These are phyloP conservation scores for Drosophila saltans DNA, from an alignment of 1,140 invertebrate species.

Conservation along the genomic window DNA sequence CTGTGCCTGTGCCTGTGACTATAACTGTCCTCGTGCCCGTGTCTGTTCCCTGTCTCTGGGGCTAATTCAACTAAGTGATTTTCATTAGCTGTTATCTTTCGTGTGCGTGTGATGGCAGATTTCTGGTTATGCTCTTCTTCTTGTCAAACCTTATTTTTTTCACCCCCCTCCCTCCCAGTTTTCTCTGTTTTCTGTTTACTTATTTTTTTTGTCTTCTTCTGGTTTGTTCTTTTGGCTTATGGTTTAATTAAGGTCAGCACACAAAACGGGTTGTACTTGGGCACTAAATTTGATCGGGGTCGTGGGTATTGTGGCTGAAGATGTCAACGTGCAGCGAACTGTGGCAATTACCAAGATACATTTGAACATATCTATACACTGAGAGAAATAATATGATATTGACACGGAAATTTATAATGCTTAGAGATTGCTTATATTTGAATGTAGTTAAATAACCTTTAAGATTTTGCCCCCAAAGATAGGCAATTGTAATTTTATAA, in stretches of 20 bases:
- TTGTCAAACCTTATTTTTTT: neutral
- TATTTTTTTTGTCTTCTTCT: slow-evolving; percentile 4
- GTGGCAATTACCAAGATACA: slow-evolving; percentile 46
- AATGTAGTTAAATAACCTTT: too few relatives aligned
- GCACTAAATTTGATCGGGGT: slow-evolving; percentile 26
- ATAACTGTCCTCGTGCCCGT: neutral
- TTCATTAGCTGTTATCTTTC: slow-evolving; percentile 60
- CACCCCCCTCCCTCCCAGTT: neutral
- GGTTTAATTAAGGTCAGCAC: slow-evolving; percentile 69
- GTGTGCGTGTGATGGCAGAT: slow-evolving; percentile 56
- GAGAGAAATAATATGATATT: neutral
- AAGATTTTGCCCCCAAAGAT: too few relatives aligned
- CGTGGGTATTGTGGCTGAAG: neutral
- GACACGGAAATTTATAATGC: too few relatives aligned
- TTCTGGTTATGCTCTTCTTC: slow-evolving; percentile 1
- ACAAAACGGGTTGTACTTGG: slow-evolving; percentile 47
- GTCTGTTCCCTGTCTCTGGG: slow-evolving; percentile 29
- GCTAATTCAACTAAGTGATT: slow-evolving; percentile 77
- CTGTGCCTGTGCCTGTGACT: slow-evolving; percentile 4
- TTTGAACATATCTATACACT: slow-evolving; percentile 1
- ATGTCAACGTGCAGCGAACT: slow-evolving; percentile 26
- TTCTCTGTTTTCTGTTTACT: too few relatives aligned
- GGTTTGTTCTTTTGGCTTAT: slow-evolving; percentile 53
- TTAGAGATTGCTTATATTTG: too few relatives aligned
- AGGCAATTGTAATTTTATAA: neutral